These are phyloP conservation scores for Stigmatopora argus DNA, from an alignment of 2,113 vertebrate genomes.

Conservation along the genomic window DNA sequence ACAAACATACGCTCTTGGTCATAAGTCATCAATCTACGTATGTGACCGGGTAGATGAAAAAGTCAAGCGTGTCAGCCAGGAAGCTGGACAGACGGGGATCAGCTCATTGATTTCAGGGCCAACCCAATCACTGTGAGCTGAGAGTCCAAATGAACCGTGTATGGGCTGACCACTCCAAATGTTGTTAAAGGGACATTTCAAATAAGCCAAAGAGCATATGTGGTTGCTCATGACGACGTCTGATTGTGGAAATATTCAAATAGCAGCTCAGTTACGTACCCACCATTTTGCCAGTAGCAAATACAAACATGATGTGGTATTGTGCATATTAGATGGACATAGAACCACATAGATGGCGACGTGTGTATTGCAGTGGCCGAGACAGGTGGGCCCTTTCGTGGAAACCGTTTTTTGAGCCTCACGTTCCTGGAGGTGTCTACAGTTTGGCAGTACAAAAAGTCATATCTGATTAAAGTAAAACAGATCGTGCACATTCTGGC, in stretches of 20 bases:
- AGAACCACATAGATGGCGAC: no score
- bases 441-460: no score
- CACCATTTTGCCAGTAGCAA: no score
- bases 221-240: not conserved
- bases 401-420: no score
- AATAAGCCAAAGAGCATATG: not conserved
- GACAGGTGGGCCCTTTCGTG: no score
- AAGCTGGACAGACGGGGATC: slow-evolving; percentile 68
- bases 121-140: slow-evolving; percentile 62
- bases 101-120: slow-evolving; percentile 75
- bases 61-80: slow-evolving; percentile 75
- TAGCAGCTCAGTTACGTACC: no score
- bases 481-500: no score
- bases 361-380: no score
- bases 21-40: slow-evolving; percentile 79
- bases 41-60: slow-evolving; percentile 73
- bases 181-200: slow-evolving; percentile 23
- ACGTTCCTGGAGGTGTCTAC: no score
- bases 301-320: no score
- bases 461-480: no score
- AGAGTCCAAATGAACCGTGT: slow-evolving; percentile 61
- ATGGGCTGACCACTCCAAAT: slow-evolving; percentile 47
- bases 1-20: slow-evolving; percentile 73
- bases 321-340: no score
- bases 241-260: not conserved